A percentile compares a stretch with the other conserved stretches of the same genome.
Evolutionary conservation across 2,888 invertebrate genomes (phyloP).

Genomic region (Pimpla rufipes): DNA sequence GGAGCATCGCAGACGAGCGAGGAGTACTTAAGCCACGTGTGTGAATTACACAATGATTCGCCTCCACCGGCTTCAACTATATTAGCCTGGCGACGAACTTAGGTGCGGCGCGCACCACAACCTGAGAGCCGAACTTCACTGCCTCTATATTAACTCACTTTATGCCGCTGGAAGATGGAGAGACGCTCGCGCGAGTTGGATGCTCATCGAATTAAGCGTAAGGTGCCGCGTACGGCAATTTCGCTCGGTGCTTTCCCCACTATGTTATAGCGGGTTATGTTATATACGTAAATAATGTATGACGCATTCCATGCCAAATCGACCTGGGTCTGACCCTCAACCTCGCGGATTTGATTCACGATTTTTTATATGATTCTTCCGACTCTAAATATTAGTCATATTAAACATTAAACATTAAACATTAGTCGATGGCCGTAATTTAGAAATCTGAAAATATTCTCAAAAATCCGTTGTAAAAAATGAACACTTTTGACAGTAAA

Average conservation of each 20-base stretch:
- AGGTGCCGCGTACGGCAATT: constrained; percentile 58
- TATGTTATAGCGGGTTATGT: constrained; percentile 59
- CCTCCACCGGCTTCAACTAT: constrained; percentile 46
- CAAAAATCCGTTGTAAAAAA: too few relatives aligned
- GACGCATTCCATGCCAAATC: too few relatives aligned
- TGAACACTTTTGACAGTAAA: too few relatives aligned
- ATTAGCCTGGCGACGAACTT: constrained; percentile 63
- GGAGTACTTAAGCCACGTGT: constrained; percentile 43
- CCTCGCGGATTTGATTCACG: too few relatives aligned
- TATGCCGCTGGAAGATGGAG: constrained; percentile 70
- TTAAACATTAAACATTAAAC: too few relatives aligned
- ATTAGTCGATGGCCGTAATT: too few relatives aligned
- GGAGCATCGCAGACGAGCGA: constrained; percentile 27
- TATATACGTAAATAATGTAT: too few relatives aligned
- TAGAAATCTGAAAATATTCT: too few relatives aligned
- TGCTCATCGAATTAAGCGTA: constrained; percentile 77
- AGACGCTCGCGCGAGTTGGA: constrained; percentile 64
- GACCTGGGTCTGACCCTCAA: too few relatives aligned
- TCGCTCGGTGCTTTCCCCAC: constrained; percentile 30
- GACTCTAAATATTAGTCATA: too few relatives aligned
- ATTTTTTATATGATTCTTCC: too few relatives aligned
- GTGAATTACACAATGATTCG: constrained; percentile 56
- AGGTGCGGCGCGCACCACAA: constrained; percentile 42
- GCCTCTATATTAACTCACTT: constrained; percentile 81
- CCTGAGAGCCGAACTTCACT: constrained; percentile 63